A percentile compares a stretch with the other conserved stretches of the same genome.
phyloP scores from a whole-genome alignment of 2,113 vertebrate species.

The Craseonycteris thonglongyai region DNA sequence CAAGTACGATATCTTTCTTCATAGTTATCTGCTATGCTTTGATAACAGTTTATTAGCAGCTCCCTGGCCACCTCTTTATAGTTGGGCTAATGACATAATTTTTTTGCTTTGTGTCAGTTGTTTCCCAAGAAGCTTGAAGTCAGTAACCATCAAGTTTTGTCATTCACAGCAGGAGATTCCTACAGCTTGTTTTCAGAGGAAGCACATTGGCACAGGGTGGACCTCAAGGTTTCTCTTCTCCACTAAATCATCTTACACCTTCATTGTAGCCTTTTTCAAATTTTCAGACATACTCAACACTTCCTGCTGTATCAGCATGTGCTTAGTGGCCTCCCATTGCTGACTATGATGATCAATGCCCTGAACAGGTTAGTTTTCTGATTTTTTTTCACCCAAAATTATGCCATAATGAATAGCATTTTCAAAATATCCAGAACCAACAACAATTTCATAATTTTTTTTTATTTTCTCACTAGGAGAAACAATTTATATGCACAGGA shows the following conservation, averaged over 20 bases:
- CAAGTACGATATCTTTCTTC: background rate
- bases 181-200: background rate
- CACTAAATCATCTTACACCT: background rate
- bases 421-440: background rate
- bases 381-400: background rate
- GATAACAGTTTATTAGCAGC: background rate
- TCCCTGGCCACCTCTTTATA: background rate
- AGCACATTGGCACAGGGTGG: background rate
- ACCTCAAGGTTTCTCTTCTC: background rate
- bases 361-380: background rate
- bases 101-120: background rate
- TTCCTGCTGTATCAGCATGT: background rate
- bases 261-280: background rate
- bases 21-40: background rate
- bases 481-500: background rate
- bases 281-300: background rate
- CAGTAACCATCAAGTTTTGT: background rate
- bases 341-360: background rate
- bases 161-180: background rate
- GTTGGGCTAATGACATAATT: background rate
- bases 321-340: fast-evolving
- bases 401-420: background rate
- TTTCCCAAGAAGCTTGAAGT: background rate
- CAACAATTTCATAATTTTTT: background rate
- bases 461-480: background rate